Percentiles rank a stretch among this genome's conserved stretches.
phyloP scores from a whole-genome alignment of 2,888 invertebrate genomes.

The Stegophylla sp. region DNA sequence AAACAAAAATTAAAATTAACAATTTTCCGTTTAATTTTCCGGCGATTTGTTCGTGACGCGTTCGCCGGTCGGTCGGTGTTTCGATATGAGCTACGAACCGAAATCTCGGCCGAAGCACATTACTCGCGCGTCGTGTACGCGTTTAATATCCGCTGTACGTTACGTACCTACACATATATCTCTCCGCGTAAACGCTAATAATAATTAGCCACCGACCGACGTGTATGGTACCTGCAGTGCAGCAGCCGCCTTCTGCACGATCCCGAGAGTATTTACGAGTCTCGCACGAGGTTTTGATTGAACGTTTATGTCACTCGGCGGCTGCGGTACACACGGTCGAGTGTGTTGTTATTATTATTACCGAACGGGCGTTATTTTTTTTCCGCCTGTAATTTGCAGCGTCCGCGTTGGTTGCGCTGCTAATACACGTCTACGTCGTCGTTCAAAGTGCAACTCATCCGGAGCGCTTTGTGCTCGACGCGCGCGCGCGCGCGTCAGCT shows the following conservation, averaged over 20 bases:
- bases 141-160: too few relatives aligned
- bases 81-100: too few relatives aligned
- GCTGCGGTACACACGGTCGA: background rate
- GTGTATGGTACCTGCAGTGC: background rate
- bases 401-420: background rate
- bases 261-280: background rate
- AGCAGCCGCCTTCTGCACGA: background rate
- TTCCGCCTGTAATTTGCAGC: constrained; percentile 10
- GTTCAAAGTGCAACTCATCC: constrained; percentile 32
- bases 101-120: too few relatives aligned
- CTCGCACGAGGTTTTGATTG: constrained; percentile 15
- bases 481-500: background rate
- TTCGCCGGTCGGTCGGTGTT: too few relatives aligned
- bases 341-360: background rate
- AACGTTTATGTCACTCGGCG: constrained; percentile 17
- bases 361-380: background rate
- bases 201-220: background rate
- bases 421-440: background rate
- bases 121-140: too few relatives aligned
- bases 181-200: background rate
- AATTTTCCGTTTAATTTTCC: too few relatives aligned
- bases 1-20: too few relatives aligned
- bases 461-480: constrained; percentile 1
- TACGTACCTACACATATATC: background rate
- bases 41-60: too few relatives aligned